Evolutionary conservation across 2,797 vertebrate species (phyloP), one percentile per base, ranked within the genome.

Genomic region (Helicolenus hilgendorfi): DNA sequence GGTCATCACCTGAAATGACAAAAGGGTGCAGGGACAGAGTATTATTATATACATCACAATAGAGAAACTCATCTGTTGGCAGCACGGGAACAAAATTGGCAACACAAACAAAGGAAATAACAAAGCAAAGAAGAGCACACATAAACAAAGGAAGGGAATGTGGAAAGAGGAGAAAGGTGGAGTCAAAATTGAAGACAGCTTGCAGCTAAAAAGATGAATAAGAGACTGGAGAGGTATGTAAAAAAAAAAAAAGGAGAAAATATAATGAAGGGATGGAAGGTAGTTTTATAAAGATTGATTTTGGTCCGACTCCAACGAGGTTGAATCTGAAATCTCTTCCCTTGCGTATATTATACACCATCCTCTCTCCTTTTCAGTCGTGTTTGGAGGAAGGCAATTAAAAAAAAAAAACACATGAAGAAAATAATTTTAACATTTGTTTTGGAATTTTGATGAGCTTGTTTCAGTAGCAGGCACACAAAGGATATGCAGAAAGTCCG

Each of bases 1-100:
- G 96, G 97, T 98, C 97, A 98, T 97, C 96, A 97, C 98, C 98
- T 99, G 91, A 38, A 68, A 67, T 7, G 20, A 83, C 31, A 67
- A 71, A 53, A 35, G 41, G 14, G 67, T 29, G 79, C 11, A 20
- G 38, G 76, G 5, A 64, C 2, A 11, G 7, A 4, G 45, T 13
- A 78, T 83, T 88, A 41, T 41, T 0, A 41, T 33, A 79, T 4
- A 79, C 35, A 29, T 36, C 11, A 11, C 14, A 3, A 24, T 67
- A 38, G 24, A 72, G 22, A 64, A 69, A 68, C 38, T 14, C 2
- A 53, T 68, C 68, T n/a, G 7, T 71, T 58, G 58, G 45, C 38
- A 63, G 26, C n/a, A 62, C n/a, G 18, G 36, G 82, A 31, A 63
- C 1, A 11, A 20, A 69, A 75, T 1, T 59, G 45, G 76, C 8